Base-by-base conservation (phyloP, 2,113 vertebrate species). In the Okapia johnstoni region DNA sequence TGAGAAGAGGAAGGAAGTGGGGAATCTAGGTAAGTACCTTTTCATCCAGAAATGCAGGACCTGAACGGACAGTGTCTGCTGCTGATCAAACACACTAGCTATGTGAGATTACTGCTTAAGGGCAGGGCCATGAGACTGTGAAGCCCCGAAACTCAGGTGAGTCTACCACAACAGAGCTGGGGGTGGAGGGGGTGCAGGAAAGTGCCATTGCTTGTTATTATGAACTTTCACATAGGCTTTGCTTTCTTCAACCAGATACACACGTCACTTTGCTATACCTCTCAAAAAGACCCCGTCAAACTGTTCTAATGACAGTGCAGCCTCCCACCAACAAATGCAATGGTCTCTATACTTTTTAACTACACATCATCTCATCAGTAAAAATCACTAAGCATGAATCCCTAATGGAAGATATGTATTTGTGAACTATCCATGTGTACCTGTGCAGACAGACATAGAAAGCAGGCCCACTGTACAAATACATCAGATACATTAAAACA, bases 31-130 rank as follows among this genome's bases (percentile, higher is more conserved):
- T 2, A 17, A 25, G 33, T 36, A 11, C 26, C 0, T 21, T 1
- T 13, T 14, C 28, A 48, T 8, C 66, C 23, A 17, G 50, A 28
- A 5, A 0, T 2, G 8, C 57, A 28, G 79, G 25, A 28, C 25
- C n/a, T 13, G 52, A 9, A 60, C 0, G 0, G 16, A n/a, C 1
- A 0, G 2, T 2, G 43, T 2, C 43, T 61, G 25, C 0, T 3
- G 5, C 17, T 4, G 21, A 52, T 28, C 50, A 58, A 2, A 66
- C 60, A 36, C 12, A 40, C 17, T 0, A 8, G n/a, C 87, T 6
- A 7, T 26, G 2, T 2, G 3, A 63, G 33, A 30, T 11, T 4
- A 0, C 0, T 5, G 2, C 40, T 10, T 2, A 3, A 25, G 2
- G 50, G 25, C 33, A 2, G 77, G 57, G 61, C 61, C 36, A 4